Evolutionary conservation across 2,113 vertebrate species (phyloP).

Genomic region (Odocoileus hemionus): DNA sequence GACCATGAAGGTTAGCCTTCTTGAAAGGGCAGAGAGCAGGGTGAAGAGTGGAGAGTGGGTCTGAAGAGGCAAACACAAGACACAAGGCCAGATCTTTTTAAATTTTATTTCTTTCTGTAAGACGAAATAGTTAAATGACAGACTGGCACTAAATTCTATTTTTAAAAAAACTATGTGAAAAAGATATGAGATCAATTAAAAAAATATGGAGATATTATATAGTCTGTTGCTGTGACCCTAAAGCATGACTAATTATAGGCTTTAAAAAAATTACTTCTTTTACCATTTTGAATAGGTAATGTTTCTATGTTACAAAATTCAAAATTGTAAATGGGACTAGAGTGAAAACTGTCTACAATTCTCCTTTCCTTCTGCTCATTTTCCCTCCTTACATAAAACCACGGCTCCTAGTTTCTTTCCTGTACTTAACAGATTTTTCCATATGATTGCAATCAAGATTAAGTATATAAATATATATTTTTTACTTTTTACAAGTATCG

Average conservation of each 20-base stretch:
- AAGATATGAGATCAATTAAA: background rate
- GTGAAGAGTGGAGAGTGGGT: background rate
- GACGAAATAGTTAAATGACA: background rate
- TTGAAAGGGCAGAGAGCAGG: background rate
- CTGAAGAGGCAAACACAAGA: background rate
- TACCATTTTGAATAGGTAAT: background rate
- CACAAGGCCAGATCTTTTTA: background rate
- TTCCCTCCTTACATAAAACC: background rate
- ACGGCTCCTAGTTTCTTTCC: background rate
- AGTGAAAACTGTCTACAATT: background rate
- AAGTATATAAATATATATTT: background rate
- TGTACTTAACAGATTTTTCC: background rate
- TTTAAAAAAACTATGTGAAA: background rate
- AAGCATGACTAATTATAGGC: background rate
- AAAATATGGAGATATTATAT: background rate
- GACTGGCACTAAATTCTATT: background rate
- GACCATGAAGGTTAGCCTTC: background rate
- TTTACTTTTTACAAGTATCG: background rate
- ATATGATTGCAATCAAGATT: background rate
- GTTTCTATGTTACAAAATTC: background rate
- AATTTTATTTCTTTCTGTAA: background rate
- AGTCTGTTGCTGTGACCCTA: background rate
- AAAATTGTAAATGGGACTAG: background rate
- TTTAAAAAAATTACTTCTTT: background rate
- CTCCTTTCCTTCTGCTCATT: background rate